These are phyloP conservation scores for Meleagris gallopavo DNA, from an alignment of 2,113 vertebrate genomes.

Conservation along the genomic window DNA sequence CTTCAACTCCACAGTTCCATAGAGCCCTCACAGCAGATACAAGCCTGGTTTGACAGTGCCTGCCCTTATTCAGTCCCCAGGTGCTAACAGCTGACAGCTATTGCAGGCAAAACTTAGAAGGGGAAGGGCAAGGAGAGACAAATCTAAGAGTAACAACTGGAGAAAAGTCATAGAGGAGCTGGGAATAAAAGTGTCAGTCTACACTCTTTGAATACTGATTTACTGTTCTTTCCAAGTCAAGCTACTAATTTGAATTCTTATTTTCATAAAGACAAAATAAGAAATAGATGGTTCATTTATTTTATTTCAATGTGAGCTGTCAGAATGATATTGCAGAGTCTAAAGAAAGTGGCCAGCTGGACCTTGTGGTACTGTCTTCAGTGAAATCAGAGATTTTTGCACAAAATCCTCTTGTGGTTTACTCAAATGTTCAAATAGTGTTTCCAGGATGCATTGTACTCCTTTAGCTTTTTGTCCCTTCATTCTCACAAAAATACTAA, in stretches of 20 bases:
- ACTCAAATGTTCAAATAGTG: not conserved
- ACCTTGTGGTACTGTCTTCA: fast-evolving
- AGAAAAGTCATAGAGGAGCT: not conserved
- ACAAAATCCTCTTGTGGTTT: not conserved
- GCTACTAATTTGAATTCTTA: not conserved
- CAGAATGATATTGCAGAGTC: not conserved
- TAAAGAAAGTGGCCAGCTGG: not conserved
- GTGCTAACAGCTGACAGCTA: not conserved
- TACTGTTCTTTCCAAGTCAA: not conserved
- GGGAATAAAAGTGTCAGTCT: not conserved
- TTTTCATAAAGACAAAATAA: not conserved
- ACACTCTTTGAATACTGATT: not conserved
- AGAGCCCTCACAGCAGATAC: not conserved
- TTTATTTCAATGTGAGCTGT: not conserved
- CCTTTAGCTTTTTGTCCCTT: not conserved
- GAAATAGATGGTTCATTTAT: not conserved
- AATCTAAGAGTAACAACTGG: not conserved
- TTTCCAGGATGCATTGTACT: not conserved
- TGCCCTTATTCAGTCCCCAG: not conserved
- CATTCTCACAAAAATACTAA: not conserved
- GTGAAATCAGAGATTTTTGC: not conserved
- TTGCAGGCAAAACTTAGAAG: not conserved
- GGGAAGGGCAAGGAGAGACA: not conserved
- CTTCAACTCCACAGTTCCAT: not conserved
- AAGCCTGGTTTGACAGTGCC: not conserved